Evolutionary conservation across 2,888 invertebrate species (phyloP), one percentile per base, ranked within the genome.

Genomic region (Oligia latruncula): DNA sequence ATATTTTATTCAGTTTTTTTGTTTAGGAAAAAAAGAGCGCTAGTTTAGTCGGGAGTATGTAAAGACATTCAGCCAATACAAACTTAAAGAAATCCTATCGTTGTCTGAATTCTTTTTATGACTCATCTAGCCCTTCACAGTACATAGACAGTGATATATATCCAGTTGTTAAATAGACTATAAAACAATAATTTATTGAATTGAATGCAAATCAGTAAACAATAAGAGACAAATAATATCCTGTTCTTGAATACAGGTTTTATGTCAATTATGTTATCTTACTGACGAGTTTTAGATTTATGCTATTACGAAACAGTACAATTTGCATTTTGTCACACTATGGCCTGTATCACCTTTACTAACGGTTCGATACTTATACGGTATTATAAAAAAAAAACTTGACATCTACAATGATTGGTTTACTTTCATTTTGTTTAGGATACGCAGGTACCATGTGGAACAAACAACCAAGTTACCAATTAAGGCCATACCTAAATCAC

Each of bases 321-420:
- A 80, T 86, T 80, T 85, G 13, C 60, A 58, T 80, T 78, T 80
- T 43, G 83, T 77, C 73, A 85, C 77, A 60, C 68, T 67, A 4
- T 15, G 17, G 20, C 62, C 60, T 78, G 8, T 62, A 8, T 52
- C 13, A 65, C 15, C 43, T 64, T 64, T 73, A n/a, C 62, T 60
- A 29, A 71, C 20, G 64, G 52, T 71, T 17, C 1, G 6, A 64
- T 23, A 66, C 23, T 17, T 43, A 15, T 40, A 43, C 15, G 15
- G 35, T 13, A 40, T 20, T 64, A 40, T 64, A 11, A 23, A 17
- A 17, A 17, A 55, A 60, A 60, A 66, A 70, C n/a, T 4, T 52
- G 3, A 13, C 15, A n/a, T 6, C 0, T 35, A 55, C 15, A 49
- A 49, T 71, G 17, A 80, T 55, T 74, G 29, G 46, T 46, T 60